A percentile compares a stretch with the other conserved stretches of the same genome.
These are phyloP conservation scores for Otis tarda DNA, from an alignment of 2,113 vertebrate species.

Conservation along the genomic window DNA sequence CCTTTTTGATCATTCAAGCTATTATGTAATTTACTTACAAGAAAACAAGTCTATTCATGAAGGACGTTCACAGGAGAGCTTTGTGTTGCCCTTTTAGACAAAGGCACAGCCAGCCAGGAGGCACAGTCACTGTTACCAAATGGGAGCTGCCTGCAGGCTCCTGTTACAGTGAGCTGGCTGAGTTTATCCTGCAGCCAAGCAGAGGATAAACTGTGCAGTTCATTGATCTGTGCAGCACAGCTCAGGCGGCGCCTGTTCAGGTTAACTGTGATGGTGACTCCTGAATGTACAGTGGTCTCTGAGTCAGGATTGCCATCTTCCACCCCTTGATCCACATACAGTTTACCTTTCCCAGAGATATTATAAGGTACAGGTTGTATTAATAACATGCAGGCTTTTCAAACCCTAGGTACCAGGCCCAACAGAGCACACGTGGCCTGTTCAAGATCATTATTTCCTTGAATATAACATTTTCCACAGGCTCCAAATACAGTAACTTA, in stretches of 20 bases:
- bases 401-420: not conserved
- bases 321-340: not conserved
- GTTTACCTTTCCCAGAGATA: not conserved
- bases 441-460: not conserved
- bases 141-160: not conserved
- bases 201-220: not conserved
- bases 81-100: not conserved
- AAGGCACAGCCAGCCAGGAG: not conserved
- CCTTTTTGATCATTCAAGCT: not conserved
- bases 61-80: not conserved
- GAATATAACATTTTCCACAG: not conserved
- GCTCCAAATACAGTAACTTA: not conserved
- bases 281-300: not conserved
- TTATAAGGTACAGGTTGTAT: not conserved
- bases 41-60: not conserved
- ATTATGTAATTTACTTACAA: not conserved
- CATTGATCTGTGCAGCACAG: not conserved
- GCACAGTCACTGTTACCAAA: not conserved
- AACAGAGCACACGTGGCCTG: not conserved
- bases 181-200: not conserved
- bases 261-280: not conserved
- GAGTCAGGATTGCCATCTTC: not conserved
- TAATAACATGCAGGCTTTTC: not conserved
- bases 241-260: not conserved
- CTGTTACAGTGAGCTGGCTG: not conserved